phyloP scores from a whole-genome alignment of 2,113 vertebrate genomes.

The Ciconia stormi region DNA sequence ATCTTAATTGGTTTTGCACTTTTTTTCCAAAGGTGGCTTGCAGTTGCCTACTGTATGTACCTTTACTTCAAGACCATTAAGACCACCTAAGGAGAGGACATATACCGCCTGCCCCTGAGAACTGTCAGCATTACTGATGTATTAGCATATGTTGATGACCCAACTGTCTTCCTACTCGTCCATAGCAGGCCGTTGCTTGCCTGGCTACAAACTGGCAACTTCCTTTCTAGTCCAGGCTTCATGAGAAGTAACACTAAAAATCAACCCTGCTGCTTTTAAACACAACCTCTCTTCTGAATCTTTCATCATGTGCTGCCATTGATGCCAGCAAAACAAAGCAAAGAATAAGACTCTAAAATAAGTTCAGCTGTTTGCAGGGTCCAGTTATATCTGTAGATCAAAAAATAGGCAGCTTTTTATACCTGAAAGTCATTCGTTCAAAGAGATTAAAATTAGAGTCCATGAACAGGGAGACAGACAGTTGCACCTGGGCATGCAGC shows the following conservation, averaged over 20 bases:
- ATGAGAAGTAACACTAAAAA: not conserved
- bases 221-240: not conserved
- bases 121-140: not conserved
- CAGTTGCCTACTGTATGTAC: not conserved
- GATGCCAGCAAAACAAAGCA: not conserved
- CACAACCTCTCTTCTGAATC: not conserved
- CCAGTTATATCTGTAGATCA: not conserved
- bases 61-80: not conserved
- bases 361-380: not conserved
- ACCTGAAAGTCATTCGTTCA: not conserved
- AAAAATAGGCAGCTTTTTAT: slow-evolving; percentile 2
- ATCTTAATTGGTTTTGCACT: not conserved
- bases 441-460: not conserved
- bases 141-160: not conserved
- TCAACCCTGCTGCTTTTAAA: slow-evolving; percentile 5
- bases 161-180: not conserved
- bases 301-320: not conserved
- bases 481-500: not conserved
- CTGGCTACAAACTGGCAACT: not conserved
- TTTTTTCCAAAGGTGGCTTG: not conserved
- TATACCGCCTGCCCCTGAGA: not conserved
- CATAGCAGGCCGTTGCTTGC: not conserved
- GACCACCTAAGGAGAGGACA: not conserved
- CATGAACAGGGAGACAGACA: not conserved
- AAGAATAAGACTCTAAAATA: not conserved